Evolutionary conservation across 1,140 invertebrate genomes (phyloP).

Genomic region (Drosophila parabipectinata): DNA sequence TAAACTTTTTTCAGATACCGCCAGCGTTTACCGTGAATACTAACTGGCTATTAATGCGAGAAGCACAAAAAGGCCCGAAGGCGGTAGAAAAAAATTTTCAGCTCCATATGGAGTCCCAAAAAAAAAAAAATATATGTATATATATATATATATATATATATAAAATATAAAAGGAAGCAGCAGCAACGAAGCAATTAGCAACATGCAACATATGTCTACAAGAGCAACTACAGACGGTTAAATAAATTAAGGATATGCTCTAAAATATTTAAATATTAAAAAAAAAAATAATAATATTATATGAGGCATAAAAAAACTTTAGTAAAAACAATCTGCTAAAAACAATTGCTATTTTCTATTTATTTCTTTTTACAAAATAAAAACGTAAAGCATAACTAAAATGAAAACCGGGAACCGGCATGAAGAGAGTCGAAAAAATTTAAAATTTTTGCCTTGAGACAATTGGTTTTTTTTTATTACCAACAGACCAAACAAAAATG

Average conservation of each 20-base stretch:
- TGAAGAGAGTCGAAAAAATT: conserved; percentile 54
- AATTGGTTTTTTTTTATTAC: conserved; percentile 65
- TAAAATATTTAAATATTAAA: background rate
- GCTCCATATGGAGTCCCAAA: conserved; percentile 40
- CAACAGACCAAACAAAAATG: conserved; percentile 5
- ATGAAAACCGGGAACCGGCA: conserved; percentile 27
- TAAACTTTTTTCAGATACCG: conserved; percentile 7
- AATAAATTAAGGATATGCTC: background rate
- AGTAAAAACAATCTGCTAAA: background rate
- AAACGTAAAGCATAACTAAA: conserved; percentile 33
- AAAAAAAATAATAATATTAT: background rate
- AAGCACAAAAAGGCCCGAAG: conserved; percentile 1
- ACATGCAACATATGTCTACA: conserved; percentile 30
- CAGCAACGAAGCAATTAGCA: conserved; percentile 50
- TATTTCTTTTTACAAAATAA: background rate
- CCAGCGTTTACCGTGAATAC: conserved; percentile 69
- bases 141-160: background rate
- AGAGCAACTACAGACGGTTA: background rate
- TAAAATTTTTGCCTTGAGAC: conserved; percentile 67
- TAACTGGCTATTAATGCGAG: conserved; percentile 71
- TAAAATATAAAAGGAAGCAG: conserved; percentile 17
- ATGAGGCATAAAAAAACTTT: background rate
- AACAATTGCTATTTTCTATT: background rate
- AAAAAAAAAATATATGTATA: conserved; percentile 12
- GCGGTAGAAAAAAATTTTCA: conserved; percentile 31